Conservation (phyloP, 1,140 invertebrate species). For the Stratiolaelaps scimitus region DNA sequence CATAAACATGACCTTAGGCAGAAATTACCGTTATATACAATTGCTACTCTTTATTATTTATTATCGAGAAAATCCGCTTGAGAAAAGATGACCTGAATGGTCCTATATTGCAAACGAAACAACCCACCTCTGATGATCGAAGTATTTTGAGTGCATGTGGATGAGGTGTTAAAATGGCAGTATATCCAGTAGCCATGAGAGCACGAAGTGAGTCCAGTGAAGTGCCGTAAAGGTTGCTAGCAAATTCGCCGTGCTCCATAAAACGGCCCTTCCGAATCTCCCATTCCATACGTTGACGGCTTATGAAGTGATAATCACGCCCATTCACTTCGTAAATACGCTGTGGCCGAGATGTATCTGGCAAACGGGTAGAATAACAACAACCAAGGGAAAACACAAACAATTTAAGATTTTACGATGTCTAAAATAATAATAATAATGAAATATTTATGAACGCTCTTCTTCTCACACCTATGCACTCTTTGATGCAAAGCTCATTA, state of each 20-base stretch:
- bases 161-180: slow-evolving; percentile 88
- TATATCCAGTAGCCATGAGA: slow-evolving; percentile 69
- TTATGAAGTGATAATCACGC: slow-evolving; percentile 86
- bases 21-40: too few species aligned
- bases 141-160: slow-evolving; percentile 48
- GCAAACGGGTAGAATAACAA: slow-evolving; percentile 34
- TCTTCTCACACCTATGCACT: too few species aligned
- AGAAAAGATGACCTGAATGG: too few species aligned
- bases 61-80: too few species aligned
- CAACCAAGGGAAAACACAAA: not conserved
- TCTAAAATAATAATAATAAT: too few species aligned
- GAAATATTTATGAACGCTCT: too few species aligned
- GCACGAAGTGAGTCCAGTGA: slow-evolving; percentile 73
- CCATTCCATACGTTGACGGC: slow-evolving; percentile 73
- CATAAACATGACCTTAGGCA: too few species aligned
- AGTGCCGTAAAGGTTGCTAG: slow-evolving; percentile 92
- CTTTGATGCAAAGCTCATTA: too few species aligned
- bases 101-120: too few species aligned
- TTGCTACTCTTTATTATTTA: too few species aligned
- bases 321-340: slow-evolving; percentile 75
- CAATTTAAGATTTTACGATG: not conserved
- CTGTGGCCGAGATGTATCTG: slow-evolving; percentile 74
- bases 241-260: slow-evolving; percentile 91
- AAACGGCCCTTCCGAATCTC: slow-evolving; percentile 77
- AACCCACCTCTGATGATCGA: slow-evolving; percentile 6